A percentile compares a stretch with the other conserved stretches of the same genome.
Evolutionary conservation across 2,888 invertebrate genomes (phyloP).

Genomic region (Drosophila lutescens): DNA sequence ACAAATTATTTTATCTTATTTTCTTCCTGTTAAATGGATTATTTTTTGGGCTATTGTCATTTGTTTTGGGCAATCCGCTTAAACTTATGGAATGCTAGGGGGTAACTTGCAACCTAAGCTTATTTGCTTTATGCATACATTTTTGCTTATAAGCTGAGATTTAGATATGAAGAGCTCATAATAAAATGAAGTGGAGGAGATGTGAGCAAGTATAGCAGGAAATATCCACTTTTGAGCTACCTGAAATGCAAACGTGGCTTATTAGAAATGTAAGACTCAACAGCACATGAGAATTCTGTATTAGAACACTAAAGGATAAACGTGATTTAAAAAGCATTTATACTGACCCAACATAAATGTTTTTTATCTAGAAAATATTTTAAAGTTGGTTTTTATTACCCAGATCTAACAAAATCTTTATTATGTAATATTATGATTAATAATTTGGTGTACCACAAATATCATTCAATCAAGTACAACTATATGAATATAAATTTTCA

Average conservation of each 20-base stretch:
- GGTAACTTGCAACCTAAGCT: constrained; percentile 12
- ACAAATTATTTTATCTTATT: not conserved
- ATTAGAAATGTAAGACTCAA: not conserved
- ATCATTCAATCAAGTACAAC: not conserved
- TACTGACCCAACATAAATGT: too few relatives aligned
- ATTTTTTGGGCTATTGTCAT: not conserved
- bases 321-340: too few relatives aligned
- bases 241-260: constrained; percentile 3
- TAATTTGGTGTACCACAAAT: not conserved
- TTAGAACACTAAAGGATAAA: too few relatives aligned
- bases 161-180: not conserved
- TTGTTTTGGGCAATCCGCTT: constrained; percentile 22
- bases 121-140: not conserved
- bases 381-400: too few relatives aligned
- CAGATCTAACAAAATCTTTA: too few relatives aligned
- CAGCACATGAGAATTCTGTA: too few relatives aligned
- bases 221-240: not conserved
- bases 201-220: constrained; percentile 1
- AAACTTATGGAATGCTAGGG: not conserved
- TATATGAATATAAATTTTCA: not conserved
- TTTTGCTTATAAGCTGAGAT: constrained; percentile 1
- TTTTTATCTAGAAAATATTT: too few relatives aligned
- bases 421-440: too few relatives aligned
- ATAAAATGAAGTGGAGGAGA: not conserved
- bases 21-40: not conserved